Percentiles rank a stretch among this genome's conserved stretches.
Conservation (phyloP, 2,797 vertebrate genomes). For the Eulemur albifrons region DNA sequence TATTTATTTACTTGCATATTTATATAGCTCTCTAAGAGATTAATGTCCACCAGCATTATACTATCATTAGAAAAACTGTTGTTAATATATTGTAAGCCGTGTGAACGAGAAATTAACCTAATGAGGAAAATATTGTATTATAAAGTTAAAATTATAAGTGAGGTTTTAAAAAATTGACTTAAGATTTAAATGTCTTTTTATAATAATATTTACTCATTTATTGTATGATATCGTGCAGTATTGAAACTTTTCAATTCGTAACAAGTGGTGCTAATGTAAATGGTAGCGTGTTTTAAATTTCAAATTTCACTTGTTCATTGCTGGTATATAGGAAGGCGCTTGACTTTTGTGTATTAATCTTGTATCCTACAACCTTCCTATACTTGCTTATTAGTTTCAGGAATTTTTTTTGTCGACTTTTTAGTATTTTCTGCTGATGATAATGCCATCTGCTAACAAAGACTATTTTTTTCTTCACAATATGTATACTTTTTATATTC, state of each 20-base stretch:
- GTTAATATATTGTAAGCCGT: not conserved
- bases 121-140: not conserved
- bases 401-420: not conserved
- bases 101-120: not conserved
- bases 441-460: not conserved
- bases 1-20: not conserved
- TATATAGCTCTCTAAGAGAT: not conserved
- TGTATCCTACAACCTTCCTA: not conserved
- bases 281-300: not conserved
- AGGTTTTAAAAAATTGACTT: not conserved
- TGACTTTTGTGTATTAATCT: not conserved
- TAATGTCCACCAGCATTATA: not conserved
- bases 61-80: not conserved
- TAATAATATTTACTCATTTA: not conserved
- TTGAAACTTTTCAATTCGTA: not conserved
- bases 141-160: constrained; percentile 11
- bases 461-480: not conserved
- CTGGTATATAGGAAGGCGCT: not conserved
- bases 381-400: not conserved
- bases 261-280: not conserved
- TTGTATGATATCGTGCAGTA: not conserved
- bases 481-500: not conserved
- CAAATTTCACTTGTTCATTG: not conserved
- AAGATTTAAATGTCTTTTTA: not conserved
- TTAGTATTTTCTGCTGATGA: not conserved